A percentile compares a stretch with the other conserved stretches of the same genome.
Evolutionary conservation across 2,888 invertebrate species (phyloP).

Genomic region (Malacosoma neustria): DNA sequence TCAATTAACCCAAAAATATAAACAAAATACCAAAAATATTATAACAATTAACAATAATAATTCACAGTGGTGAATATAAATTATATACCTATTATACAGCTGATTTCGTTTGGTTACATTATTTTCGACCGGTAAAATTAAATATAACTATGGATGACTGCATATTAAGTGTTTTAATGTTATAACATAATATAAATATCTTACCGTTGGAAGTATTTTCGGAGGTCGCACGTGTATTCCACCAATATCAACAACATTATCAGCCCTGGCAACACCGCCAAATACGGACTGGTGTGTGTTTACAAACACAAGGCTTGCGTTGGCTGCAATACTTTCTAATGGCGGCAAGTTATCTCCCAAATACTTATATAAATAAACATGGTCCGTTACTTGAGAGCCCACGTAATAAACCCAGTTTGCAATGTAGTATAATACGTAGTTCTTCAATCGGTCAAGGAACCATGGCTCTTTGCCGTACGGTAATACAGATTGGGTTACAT

Average conservation of each 20-base stretch:
- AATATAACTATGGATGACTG: too few relatives aligned
- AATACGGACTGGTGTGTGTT: slow-evolving; percentile 80
- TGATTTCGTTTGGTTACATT: too few relatives aligned
- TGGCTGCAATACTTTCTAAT: slow-evolving; percentile 71
- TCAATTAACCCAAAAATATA: too few relatives aligned
- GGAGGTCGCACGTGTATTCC: slow-evolving; percentile 75
- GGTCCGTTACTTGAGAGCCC: slow-evolving; percentile 56
- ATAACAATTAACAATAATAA: too few relatives aligned
- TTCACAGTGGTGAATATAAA: too few relatives aligned
- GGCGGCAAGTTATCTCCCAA: slow-evolving; percentile 70
- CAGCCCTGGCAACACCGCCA: slow-evolving; percentile 72
- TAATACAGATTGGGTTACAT: slow-evolving; percentile 53
- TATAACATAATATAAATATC: slow-evolving; percentile 15
- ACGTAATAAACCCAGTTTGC: slow-evolving; percentile 65
- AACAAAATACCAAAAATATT: too few relatives aligned
- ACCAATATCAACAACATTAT: slow-evolving; percentile 78
- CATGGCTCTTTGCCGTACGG: slow-evolving; percentile 61
- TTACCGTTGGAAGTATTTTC: slow-evolving; percentile 65
- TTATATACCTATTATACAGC: too few relatives aligned
- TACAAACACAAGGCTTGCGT: slow-evolving; percentile 75
- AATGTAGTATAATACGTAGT: slow-evolving; percentile 52
- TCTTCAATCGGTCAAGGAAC: slow-evolving; percentile 59
- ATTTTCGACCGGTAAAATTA: too few relatives aligned
- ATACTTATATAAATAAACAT: slow-evolving; percentile 57
- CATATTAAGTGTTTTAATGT: too few relatives aligned